Conservation (phyloP, 2,888 invertebrate species). For the Pristionchus maxplancki region DNA sequence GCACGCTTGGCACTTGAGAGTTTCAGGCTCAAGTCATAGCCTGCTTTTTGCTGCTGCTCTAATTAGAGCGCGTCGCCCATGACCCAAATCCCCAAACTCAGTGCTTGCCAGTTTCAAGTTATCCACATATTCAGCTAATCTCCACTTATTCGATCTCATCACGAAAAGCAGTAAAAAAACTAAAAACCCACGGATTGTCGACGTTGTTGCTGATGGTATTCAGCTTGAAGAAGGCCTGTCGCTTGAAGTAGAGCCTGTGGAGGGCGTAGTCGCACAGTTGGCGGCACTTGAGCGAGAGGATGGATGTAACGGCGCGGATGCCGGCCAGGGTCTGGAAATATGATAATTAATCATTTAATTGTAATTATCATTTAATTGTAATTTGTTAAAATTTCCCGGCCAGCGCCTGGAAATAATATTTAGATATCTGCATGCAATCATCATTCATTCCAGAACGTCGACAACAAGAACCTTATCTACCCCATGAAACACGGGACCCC, state of each 20-base stretch:
- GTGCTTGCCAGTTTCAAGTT: neutral
- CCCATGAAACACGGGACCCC: too few species aligned
- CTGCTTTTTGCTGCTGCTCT: too few species aligned
- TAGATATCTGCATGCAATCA: too few species aligned
- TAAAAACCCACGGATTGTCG: conserved; percentile 81
- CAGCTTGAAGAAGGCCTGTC: conserved; percentile 80
- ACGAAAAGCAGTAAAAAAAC: neutral
- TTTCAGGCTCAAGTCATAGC: too few species aligned
- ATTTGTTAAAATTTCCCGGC: too few species aligned
- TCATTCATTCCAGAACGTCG: too few species aligned
- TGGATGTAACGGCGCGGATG: conserved; percentile 79
- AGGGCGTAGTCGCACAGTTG: conserved; percentile 79
- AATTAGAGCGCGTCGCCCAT: too few species aligned
- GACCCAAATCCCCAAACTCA: neutral
- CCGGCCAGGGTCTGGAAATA: conserved; percentile 79
- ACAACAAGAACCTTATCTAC: too few species aligned
- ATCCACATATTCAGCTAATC: neutral
- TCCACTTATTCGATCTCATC: neutral
- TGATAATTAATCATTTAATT: neutral
- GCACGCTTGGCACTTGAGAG: neutral
- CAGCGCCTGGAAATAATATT: too few species aligned
- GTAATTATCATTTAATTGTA: too few species aligned
- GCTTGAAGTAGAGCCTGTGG: conserved; percentile 81
- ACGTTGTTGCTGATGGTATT: conserved; percentile 78
- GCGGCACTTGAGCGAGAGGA: conserved; percentile 81